Percentiles rank a stretch among this genome's conserved stretches.
phyloP scores from a whole-genome alignment of 64 coral and sea anemone species.

The Pachyseris speciosa region DNA sequence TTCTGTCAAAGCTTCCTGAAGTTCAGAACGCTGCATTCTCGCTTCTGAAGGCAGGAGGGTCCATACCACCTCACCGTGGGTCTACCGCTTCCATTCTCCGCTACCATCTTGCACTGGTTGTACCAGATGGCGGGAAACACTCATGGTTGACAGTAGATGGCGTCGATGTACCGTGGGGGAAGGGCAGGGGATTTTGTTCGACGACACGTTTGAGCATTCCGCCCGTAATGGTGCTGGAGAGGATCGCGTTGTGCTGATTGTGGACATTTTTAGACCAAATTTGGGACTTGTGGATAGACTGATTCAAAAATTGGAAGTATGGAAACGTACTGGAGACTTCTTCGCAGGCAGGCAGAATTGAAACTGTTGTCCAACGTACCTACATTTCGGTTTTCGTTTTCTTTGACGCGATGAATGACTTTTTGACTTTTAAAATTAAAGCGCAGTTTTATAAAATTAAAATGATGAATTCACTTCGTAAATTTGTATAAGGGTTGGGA shows the following conservation, averaged over 20 bases:
- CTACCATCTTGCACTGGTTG: constrained; percentile 8
- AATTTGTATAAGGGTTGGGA: too few relatives aligned
- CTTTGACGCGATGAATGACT: too few relatives aligned
- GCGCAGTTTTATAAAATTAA: too few relatives aligned
- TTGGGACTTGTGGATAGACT: neutral
- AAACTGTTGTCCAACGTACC: too few relatives aligned
- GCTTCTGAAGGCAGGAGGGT: constrained; percentile 9
- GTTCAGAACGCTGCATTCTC: constrained; percentile 28
- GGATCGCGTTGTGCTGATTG: constrained; percentile 33
- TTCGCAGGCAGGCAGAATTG: neutral
- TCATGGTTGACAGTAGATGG: neutral
- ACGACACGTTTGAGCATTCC: constrained; percentile 39
- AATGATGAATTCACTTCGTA: too few relatives aligned
- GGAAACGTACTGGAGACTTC: constrained; percentile 14
- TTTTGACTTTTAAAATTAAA: too few relatives aligned
- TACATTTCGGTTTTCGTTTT: too few relatives aligned
- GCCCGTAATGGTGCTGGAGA: neutral
- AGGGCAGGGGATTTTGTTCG: constrained; percentile 15
- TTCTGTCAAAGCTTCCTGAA: constrained; percentile 2
- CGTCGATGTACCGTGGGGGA: constrained; percentile 2
- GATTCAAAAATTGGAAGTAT: constrained; percentile 16
- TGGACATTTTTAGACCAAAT: constrained; percentile 26
- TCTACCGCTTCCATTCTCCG: constrained; percentile 15
- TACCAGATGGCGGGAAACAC: neutral
- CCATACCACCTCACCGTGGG: neutral